Percentiles rank a stretch among this genome's conserved stretches.
These are phyloP conservation scores for Tylochromis polylepis DNA, from an alignment of 2,113 vertebrate species.

Conservation along the genomic window DNA sequence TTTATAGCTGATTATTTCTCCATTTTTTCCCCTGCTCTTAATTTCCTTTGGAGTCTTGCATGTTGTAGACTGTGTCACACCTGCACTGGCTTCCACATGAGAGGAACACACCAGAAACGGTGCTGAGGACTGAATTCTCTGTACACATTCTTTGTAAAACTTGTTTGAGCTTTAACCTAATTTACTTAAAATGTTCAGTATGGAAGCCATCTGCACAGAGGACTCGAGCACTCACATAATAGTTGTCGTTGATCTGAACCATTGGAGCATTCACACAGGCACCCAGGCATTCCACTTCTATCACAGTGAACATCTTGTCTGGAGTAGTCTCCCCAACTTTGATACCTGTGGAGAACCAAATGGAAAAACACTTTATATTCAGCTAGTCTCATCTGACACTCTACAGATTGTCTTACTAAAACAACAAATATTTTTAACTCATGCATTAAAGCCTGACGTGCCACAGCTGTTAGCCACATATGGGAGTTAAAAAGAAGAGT, in stretches of 20 bases:
- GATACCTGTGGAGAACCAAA: conserved; percentile 79
- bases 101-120: neutral
- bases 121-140: neutral
- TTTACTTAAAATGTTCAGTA: neutral
- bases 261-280: conserved; percentile 98
- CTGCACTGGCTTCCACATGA: neutral
- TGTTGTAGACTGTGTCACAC: neutral
- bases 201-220: neutral
- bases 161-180: conserved; percentile 12
- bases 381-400: neutral
- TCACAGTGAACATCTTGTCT: conserved; percentile 92
- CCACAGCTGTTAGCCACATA: neutral
- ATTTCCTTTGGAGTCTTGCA: neutral
- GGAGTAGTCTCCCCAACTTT: conserved; percentile 91
- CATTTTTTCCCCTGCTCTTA: neutral
- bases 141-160: neutral
- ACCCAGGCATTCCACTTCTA: conserved; percentile 95
- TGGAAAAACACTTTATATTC: neutral
- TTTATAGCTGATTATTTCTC: neutral
- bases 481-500: neutral
- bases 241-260: conserved; percentile 99
- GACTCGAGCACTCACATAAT: conserved; percentile 85
- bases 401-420: conserved; percentile 1
- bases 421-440: neutral
- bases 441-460: neutral